Evolutionary conservation across 2,113 vertebrate genomes (phyloP).

Genomic region (Clinocottus analis): DNA sequence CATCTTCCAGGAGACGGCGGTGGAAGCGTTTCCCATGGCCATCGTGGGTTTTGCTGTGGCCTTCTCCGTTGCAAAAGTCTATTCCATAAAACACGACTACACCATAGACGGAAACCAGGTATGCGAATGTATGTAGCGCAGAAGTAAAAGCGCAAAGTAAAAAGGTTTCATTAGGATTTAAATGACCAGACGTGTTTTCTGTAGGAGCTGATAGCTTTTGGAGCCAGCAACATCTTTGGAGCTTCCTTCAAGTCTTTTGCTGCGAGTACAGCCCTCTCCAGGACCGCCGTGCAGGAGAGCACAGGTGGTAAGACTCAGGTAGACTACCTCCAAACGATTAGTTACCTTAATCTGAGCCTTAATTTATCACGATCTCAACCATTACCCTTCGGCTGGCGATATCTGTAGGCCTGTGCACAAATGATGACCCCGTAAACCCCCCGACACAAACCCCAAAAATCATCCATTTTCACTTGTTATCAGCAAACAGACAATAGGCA

Average conservation of each 20-base stretch:
- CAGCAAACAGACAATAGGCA: too few relatives aligned
- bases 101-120: conserved; percentile 93
- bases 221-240: conserved; percentile 90
- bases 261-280: conserved; percentile 91
- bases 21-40: conserved; percentile 89
- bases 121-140: background rate
- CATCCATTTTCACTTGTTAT: too few relatives aligned
- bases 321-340: conserved; percentile 18
- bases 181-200: background rate
- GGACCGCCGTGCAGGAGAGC: conserved; percentile 95
- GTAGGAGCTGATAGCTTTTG: conserved; percentile 96
- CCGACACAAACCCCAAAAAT: background rate
- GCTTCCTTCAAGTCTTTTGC: conserved; percentile 93
- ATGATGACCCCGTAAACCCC: background rate
- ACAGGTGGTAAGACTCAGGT: conserved; percentile 98
- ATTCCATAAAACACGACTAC: conserved; percentile 95
- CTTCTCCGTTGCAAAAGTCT: conserved; percentile 95
- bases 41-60: conserved; percentile 94
- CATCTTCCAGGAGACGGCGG: conserved; percentile 82
- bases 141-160: background rate
- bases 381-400: background rate
- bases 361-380: background rate
- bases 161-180: background rate
- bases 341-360: background rate
- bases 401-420: background rate